Evolutionary conservation across 2,113 vertebrate species (phyloP).

Genomic region (Eretmochelys imbricata): DNA sequence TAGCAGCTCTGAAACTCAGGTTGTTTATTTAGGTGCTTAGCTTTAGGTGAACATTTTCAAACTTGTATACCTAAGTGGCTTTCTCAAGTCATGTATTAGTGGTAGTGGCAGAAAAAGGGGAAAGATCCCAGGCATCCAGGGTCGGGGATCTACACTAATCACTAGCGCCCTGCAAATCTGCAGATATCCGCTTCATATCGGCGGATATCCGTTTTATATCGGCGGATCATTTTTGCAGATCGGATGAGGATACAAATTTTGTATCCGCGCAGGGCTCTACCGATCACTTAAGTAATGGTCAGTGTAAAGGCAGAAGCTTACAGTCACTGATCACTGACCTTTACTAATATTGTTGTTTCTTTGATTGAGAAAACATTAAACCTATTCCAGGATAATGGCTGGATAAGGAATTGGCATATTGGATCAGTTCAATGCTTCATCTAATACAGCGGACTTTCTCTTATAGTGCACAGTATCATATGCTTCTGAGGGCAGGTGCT

Average conservation of each 20-base stretch:
- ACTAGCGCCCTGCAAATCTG: too few relatives aligned
- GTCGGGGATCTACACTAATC: not conserved
- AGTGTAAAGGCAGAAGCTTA: not conserved
- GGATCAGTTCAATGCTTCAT: not conserved
- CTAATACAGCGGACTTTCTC: not conserved
- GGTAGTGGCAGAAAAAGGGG: not conserved
- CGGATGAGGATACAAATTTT: too few relatives aligned
- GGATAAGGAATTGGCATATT: not conserved
- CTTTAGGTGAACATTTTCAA: not conserved
- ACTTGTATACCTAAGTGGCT: not conserved
- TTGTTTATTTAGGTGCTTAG: not conserved
- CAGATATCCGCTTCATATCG: too few relatives aligned
- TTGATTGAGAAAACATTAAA: not conserved
- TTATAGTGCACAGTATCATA: not conserved
- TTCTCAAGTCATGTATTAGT: not conserved
- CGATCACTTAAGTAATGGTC: not conserved
- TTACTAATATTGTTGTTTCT: not conserved
- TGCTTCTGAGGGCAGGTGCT: not conserved
- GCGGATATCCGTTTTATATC: too few relatives aligned
- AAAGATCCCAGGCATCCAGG: not conserved
- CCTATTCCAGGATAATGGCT: not conserved
- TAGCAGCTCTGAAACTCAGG: not conserved
- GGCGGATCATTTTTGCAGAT: too few relatives aligned
- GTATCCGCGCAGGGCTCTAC: too few relatives aligned
- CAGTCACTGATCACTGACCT: not conserved